These are phyloP conservation scores for Lydus trimaculatus DNA, from an alignment of 2,888 invertebrate species.

Conservation along the genomic window DNA sequence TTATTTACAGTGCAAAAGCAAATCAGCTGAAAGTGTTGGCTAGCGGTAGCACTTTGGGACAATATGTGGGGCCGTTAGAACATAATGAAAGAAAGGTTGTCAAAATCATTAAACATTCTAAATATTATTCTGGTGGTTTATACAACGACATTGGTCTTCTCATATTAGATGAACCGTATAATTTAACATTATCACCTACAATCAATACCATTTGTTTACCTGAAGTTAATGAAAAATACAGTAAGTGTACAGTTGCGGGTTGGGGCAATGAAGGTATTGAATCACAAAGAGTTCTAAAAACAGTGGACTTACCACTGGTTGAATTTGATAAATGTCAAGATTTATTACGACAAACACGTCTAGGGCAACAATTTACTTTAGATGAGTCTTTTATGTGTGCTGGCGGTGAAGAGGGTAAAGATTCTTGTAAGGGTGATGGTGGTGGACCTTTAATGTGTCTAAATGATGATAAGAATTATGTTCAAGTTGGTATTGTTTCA, in stretches of 20 bases:
- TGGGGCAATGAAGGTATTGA: conserved; percentile 71
- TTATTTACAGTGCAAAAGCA: conserved; percentile 25
- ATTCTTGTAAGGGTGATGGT: conserved; percentile 67
- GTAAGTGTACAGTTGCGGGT: conserved; percentile 73
- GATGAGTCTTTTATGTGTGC: conserved; percentile 80
- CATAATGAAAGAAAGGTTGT: conserved; percentile 68
- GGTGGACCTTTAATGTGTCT: conserved; percentile 49
- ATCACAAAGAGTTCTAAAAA: conserved; percentile 67
- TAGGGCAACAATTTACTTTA: conserved; percentile 70
- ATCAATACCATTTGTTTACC: conserved; percentile 76
- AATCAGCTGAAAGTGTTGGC: conserved; percentile 64
- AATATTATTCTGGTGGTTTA: conserved; percentile 65
- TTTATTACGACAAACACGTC: conserved; percentile 68
- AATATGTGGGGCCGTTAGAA: conserved; percentile 53
- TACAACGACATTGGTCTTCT: conserved; percentile 74
- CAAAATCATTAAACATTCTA: conserved; percentile 62
- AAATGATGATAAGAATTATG: conserved; percentile 67
- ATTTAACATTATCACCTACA: conserved; percentile 63
- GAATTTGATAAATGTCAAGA: conserved; percentile 67
- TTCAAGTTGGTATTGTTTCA: conserved; percentile 82
- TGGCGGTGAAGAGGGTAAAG: conserved; percentile 76
- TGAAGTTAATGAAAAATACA: conserved; percentile 60
- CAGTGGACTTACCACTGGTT: conserved; percentile 74
- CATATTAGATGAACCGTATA: conserved; percentile 64
- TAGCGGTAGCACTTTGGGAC: conserved; percentile 69